A percentile compares a stretch with the other conserved stretches of the same genome.
Conservation (phyloP, 2,797 vertebrate genomes). For the Gymnothorax reevesii region DNA sequence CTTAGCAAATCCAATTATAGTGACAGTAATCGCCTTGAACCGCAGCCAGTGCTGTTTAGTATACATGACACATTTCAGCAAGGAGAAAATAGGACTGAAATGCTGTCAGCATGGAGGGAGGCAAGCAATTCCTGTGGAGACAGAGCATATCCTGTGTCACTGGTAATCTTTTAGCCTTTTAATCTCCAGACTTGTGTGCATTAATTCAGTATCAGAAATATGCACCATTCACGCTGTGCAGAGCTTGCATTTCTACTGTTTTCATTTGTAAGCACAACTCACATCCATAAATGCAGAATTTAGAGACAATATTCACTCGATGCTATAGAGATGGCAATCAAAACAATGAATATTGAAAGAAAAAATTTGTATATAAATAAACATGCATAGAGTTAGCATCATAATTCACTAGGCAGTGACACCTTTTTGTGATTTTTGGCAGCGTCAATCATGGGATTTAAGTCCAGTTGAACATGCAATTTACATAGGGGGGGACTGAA, state of each 20-base stretch:
- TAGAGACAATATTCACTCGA: background rate
- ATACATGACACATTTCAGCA: slow-evolving; percentile 58
- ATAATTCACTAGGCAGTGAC: too few relatives aligned
- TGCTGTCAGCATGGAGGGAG: background rate
- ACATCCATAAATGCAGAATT: background rate
- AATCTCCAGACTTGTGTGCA: slow-evolving; percentile 4
- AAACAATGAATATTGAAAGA: background rate
- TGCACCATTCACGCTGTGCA: background rate
- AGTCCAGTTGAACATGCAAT: too few relatives aligned
- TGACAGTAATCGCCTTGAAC: slow-evolving; percentile 72
- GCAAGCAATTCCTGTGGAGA: background rate
- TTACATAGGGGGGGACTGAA: too few relatives aligned
- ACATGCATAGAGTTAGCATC: too few relatives aligned
- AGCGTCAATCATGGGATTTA: too few relatives aligned
- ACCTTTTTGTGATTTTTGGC: too few relatives aligned
- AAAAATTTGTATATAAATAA: too few relatives aligned
- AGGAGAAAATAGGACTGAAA: background rate
- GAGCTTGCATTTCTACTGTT: background rate
- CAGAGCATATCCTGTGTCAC: slow-evolving; percentile 1
- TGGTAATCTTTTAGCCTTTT: background rate
- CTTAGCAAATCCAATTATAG: slow-evolving; percentile 74
- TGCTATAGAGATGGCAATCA: background rate
- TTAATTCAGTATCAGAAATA: background rate
- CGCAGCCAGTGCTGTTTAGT: slow-evolving; percentile 64
- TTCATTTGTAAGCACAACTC: background rate